These are phyloP conservation scores for Colossoma macropomum DNA, from an alignment of 2,113 vertebrate genomes.

Conservation along the genomic window DNA sequence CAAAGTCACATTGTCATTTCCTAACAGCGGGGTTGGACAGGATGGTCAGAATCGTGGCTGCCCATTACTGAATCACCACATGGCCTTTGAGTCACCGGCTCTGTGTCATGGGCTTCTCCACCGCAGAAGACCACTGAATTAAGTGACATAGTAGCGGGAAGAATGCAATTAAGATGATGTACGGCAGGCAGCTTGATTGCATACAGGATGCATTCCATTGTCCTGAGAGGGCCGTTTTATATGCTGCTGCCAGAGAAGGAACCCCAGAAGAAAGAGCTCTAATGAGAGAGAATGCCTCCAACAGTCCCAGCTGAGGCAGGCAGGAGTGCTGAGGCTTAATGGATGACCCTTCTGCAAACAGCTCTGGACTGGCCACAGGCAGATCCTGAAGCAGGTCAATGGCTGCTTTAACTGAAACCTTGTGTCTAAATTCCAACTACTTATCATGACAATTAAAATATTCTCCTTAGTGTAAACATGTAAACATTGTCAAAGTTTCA, in stretches of 20 bases:
- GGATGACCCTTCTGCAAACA: background rate
- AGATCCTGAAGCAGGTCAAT: background rate
- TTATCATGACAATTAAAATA: too few species aligned
- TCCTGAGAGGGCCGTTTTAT: constrained; percentile 33
- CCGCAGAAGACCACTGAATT: background rate
- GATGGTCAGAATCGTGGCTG: background rate
- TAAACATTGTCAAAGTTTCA: too few species aligned
- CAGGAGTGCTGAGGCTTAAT: constrained; percentile 1
- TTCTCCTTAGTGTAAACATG: background rate
- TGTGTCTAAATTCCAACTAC: background rate
- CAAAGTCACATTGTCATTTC: constrained; percentile 26
- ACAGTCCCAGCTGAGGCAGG: background rate
- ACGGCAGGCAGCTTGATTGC: constrained; percentile 24
- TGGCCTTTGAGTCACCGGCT: constrained; percentile 19
- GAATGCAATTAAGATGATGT: constrained; percentile 40
- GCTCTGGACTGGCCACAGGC: background rate
- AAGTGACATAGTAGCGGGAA: constrained; percentile 17
- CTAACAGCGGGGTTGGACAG: constrained; percentile 2
- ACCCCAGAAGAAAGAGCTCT: constrained; percentile 20
- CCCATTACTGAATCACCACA: constrained; percentile 26
- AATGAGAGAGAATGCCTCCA: constrained; percentile 29
- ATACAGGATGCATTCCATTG: constrained; percentile 20
- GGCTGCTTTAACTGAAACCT: background rate
- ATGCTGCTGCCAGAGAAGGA: constrained; percentile 19
- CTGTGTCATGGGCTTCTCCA: background rate